Percentiles rank a stretch among this genome's conserved stretches.
Evolutionary conservation across 2,797 vertebrate species (phyloP).

Genomic region (Arrhamphus sclerolepis): DNA sequence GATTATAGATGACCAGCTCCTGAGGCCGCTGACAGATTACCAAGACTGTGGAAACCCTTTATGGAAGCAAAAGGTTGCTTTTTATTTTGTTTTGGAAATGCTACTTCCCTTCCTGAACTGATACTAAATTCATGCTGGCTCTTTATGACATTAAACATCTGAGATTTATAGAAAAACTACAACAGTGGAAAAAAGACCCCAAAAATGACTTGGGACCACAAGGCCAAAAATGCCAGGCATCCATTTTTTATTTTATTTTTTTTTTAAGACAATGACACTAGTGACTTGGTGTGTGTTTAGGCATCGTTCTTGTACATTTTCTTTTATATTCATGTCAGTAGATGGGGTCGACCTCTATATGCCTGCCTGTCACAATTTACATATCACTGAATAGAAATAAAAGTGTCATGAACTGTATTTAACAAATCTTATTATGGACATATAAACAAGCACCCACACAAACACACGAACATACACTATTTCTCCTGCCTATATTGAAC

Average conservation of each 20-base stretch:
- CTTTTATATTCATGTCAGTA: conserved; percentile 30
- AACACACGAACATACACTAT: conserved; percentile 42
- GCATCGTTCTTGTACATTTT: conserved; percentile 4
- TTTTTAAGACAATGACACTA: not conserved
- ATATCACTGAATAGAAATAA: conserved; percentile 58
- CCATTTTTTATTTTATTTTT: too few species aligned
- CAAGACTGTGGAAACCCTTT: not conserved
- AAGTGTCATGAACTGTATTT: conserved; percentile 55
- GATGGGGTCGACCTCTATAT: conserved; percentile 30
- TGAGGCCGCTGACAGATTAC: too few species aligned
- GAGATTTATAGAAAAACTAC: too few species aligned
- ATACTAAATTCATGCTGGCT: too few species aligned
- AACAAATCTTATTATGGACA: conserved; percentile 52
- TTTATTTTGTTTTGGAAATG: too few species aligned
- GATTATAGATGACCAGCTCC: not conserved
- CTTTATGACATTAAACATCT: not conserved
- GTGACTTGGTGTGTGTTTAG: conserved; percentile 4
- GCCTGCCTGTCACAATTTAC: conserved; percentile 41
- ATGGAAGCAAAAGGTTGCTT: too few species aligned
- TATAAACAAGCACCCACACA: conserved; percentile 47
- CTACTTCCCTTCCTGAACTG: too few species aligned
- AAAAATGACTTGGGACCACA: not conserved
- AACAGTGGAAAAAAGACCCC: not conserved
- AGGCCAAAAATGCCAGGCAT: not conserved
- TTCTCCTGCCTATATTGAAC: conserved; percentile 72